Evolutionary conservation across 1,140 invertebrate genomes (phyloP).

Genomic region (Trypoxylus dichotomus): DNA sequence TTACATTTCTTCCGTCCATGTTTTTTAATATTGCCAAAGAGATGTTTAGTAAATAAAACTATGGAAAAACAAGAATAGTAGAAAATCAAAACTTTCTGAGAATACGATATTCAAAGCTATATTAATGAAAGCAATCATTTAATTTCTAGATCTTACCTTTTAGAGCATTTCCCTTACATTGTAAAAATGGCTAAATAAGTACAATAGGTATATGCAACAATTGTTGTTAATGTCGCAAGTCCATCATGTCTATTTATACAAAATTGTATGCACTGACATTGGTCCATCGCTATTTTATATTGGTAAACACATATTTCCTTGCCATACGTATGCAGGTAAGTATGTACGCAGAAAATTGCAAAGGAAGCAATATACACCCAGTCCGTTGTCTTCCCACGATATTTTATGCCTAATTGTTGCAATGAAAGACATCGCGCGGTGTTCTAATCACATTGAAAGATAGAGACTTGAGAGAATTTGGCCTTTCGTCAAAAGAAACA

Average conservation of each 20-base stretch:
- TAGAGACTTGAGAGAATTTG: background rate
- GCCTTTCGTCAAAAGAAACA: background rate
- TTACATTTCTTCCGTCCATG: too few species aligned
- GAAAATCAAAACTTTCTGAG: too few species aligned
- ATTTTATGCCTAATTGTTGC: conserved; percentile 13
- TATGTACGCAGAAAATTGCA: background rate
- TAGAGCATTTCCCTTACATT: too few species aligned
- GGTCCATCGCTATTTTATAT: background rate
- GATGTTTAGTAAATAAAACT: too few species aligned
- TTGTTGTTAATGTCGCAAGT: background rate
- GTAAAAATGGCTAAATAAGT: too few species aligned
- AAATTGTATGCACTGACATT: background rate
- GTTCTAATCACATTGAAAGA: background rate
- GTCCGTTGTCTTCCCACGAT: background rate
- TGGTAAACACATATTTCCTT: conserved; percentile 2
- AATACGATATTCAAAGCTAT: too few species aligned
- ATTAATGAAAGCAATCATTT: too few species aligned
- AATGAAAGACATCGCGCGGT: background rate
- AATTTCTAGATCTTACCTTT: too few species aligned
- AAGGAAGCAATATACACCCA: conserved; percentile 7
- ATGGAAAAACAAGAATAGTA: too few species aligned
- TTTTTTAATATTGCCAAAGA: too few species aligned
- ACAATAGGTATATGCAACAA: background rate
- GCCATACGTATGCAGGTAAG: background rate
- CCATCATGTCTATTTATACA: too few species aligned